phyloP scores from a whole-genome alignment of 2,113 vertebrate genomes.

The Engystomops pustulosus region DNA sequence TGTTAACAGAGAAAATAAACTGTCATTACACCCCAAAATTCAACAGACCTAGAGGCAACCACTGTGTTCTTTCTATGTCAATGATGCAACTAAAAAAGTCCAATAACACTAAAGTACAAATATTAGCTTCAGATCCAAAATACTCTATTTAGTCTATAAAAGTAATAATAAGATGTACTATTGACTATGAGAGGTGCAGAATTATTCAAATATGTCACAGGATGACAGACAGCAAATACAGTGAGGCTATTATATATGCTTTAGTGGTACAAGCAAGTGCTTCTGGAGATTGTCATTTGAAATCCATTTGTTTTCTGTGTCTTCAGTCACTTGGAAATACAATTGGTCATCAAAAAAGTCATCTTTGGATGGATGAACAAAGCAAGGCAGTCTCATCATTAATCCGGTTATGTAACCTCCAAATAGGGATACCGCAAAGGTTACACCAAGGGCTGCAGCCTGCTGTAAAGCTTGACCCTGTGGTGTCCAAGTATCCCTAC shows the following conservation, averaged over 20 bases:
- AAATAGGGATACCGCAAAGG: slow-evolving; percentile 66
- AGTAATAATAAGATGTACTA: neutral
- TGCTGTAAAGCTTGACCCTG: slow-evolving; percentile 77
- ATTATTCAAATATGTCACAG: neutral
- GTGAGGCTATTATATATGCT: neutral
- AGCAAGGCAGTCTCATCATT: slow-evolving; percentile 71
- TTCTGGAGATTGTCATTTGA: neutral
- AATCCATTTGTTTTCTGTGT: neutral
- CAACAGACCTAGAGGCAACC: neutral
- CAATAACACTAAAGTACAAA: neutral
- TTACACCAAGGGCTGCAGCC: slow-evolving; percentile 70
- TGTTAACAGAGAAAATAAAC: neutral
- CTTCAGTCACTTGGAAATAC: slow-evolving; percentile 75
- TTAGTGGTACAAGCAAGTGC: slow-evolving; percentile 3
- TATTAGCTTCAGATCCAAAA: neutral
- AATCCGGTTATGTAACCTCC: slow-evolving; percentile 74
- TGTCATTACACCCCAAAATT: neutral
- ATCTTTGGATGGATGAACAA: slow-evolving; percentile 69
- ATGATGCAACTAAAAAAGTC: neutral
- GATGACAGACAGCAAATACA: neutral
- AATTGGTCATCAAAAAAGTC: slow-evolving; percentile 78
- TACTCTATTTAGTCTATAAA: neutral
- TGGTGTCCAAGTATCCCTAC: slow-evolving; percentile 1
- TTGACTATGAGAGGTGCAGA: neutral
- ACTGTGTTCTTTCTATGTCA: neutral